Conservation (phyloP, 2,888 invertebrate species). For the Hydrotaea diabolus region DNA sequence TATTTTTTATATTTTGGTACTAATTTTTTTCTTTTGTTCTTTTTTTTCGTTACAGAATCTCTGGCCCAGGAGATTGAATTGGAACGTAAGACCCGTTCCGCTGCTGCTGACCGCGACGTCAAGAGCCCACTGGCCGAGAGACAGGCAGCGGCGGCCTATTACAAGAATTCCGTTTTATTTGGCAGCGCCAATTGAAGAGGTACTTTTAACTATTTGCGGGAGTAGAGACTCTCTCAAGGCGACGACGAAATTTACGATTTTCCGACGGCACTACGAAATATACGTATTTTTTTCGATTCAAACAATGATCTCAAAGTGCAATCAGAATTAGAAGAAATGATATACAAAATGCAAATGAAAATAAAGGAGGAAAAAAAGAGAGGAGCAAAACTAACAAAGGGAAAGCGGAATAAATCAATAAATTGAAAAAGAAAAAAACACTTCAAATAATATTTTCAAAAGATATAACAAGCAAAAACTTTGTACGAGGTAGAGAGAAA, state of each 20-base stretch:
- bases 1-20: no score
- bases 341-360: background rate
- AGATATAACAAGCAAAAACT: slow-evolving; percentile 9
- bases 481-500: background rate
- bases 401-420: background rate
- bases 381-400: background rate
- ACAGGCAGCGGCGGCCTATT: slow-evolving; percentile 87
- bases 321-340: slow-evolving; percentile 65
- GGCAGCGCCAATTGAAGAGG: slow-evolving; percentile 89
- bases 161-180: slow-evolving; percentile 94
- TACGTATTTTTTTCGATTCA: background rate
- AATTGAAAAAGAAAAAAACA: background rate
- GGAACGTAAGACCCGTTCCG: slow-evolving; percentile 92
- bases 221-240: background rate
- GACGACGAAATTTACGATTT: slow-evolving; percentile 50
- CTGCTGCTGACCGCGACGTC: slow-evolving; percentile 89
- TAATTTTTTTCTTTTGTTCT: slow-evolving; percentile 5
- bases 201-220: background rate
- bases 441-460: background rate
- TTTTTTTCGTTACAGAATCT: slow-evolving; percentile 84
- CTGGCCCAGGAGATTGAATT: slow-evolving; percentile 93
- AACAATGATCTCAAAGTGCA: slow-evolving; percentile 77
- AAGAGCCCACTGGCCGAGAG: slow-evolving; percentile 92
- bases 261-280: slow-evolving; percentile 42
- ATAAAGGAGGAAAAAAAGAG: background rate